phyloP scores from a whole-genome alignment of 2,113 vertebrate species.

The Campylomormyrus numenius region DNA sequence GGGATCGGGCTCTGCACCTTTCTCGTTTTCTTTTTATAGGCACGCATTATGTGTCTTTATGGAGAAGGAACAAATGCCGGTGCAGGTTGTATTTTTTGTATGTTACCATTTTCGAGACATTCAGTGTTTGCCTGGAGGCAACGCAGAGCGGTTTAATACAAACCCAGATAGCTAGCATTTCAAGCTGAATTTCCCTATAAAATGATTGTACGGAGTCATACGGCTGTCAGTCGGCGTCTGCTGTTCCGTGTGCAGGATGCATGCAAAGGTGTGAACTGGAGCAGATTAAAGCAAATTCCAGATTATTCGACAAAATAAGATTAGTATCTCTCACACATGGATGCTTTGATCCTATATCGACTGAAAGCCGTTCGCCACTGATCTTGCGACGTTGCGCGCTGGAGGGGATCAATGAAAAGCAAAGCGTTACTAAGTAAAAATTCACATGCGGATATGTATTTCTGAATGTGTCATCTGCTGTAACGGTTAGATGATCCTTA shows the following conservation, averaged over 20 bases:
- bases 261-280: neutral
- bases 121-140: neutral
- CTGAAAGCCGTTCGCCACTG: neutral
- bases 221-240: neutral
- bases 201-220: neutral
- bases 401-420: neutral
- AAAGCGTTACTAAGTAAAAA: neutral
- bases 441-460: neutral
- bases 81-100: neutral
- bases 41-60: neutral
- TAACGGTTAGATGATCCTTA: neutral
- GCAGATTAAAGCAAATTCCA: neutral
- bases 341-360: slow-evolving; percentile 9
- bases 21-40: neutral
- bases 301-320: slow-evolving; percentile 37
- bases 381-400: neutral
- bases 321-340: slow-evolving; percentile 20
- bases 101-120: neutral
- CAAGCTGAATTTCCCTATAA: neutral
- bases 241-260: neutral
- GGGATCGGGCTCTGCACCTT: neutral
- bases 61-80: neutral
- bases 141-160: neutral
- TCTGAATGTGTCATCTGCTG: neutral
- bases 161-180: neutral